Percentiles rank a stretch among this genome's conserved stretches.
Evolutionary conservation across 2,113 vertebrate genomes (phyloP).

Genomic region (Seriola quinqueradiata): DNA sequence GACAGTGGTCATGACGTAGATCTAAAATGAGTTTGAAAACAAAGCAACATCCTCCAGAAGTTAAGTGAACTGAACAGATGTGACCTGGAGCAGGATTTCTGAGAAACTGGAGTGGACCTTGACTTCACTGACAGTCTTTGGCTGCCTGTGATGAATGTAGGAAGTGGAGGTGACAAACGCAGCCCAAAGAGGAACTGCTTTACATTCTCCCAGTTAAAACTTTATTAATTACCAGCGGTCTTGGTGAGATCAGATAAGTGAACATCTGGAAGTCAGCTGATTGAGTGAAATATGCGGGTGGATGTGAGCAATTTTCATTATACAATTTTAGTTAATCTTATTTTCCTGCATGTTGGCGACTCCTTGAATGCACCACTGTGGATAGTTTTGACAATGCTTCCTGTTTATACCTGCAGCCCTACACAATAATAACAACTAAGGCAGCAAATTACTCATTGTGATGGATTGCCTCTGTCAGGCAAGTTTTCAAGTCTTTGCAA

Average conservation of each 20-base stretch:
- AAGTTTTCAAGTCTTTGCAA: constrained; percentile 42
- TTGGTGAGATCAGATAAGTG: neutral
- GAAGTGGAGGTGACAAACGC: neutral
- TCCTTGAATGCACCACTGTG: constrained; percentile 5
- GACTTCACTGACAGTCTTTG: no score
- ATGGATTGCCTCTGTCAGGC: constrained; percentile 56
- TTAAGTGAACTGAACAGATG: no score
- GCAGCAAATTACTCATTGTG: constrained; percentile 46
- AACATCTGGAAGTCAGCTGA: neutral
- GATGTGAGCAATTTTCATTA: neutral
- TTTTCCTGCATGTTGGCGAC: neutral
- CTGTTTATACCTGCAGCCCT: neutral
- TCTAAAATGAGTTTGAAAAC: neutral
- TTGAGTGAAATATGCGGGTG: neutral
- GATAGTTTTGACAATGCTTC: neutral
- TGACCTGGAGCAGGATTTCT: neutral
- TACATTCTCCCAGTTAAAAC: neutral
- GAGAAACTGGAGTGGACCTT: neutral
- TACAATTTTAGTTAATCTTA: neutral
- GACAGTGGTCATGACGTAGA: neutral
- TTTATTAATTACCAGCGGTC: neutral
- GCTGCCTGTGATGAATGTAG: no score
- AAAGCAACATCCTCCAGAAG: no score
- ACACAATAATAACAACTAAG: constrained; percentile 14
- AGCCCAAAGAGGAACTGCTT: neutral